Evolutionary conservation across 2,797 vertebrate species (phyloP).

Genomic region (Alca torda): DNA sequence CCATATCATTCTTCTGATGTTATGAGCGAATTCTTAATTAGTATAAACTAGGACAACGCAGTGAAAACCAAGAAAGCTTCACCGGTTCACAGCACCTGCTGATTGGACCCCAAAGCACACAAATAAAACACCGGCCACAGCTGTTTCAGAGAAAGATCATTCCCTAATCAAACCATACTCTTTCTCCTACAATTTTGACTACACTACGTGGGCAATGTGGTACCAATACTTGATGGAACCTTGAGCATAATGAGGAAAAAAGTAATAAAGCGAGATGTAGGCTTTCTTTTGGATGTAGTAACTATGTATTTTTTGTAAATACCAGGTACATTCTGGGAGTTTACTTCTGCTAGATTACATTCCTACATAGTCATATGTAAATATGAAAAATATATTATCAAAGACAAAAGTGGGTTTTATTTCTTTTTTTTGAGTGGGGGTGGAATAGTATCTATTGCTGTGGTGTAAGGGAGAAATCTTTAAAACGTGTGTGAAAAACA

Average conservation of each 20-base stretch:
- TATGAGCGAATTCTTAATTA: neutral
- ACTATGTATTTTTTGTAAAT: neutral
- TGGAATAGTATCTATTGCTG: neutral
- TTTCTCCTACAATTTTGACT: neutral
- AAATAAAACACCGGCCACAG: neutral
- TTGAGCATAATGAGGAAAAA: neutral
- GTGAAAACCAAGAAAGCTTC: neutral
- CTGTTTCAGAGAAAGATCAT: neutral
- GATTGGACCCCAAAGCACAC: neutral
- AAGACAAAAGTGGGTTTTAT: fast-evolving
- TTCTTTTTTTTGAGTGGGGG: neutral
- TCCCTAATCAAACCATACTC: neutral
- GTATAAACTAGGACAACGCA: neutral
- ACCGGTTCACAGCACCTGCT: neutral
- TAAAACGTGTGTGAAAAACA: neutral
- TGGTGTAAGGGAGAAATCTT: neutral
- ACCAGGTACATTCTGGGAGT: neutral
- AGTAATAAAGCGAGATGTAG: neutral
- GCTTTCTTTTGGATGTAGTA: neutral
- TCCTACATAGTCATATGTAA: neutral
- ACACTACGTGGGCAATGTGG: neutral
- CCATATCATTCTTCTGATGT: neutral
- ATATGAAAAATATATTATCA: neutral
- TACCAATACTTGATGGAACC: neutral
- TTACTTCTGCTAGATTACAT: neutral